phyloP scores from a whole-genome alignment of 1,140 invertebrate genomes.

The Chymomyza costata region DNA sequence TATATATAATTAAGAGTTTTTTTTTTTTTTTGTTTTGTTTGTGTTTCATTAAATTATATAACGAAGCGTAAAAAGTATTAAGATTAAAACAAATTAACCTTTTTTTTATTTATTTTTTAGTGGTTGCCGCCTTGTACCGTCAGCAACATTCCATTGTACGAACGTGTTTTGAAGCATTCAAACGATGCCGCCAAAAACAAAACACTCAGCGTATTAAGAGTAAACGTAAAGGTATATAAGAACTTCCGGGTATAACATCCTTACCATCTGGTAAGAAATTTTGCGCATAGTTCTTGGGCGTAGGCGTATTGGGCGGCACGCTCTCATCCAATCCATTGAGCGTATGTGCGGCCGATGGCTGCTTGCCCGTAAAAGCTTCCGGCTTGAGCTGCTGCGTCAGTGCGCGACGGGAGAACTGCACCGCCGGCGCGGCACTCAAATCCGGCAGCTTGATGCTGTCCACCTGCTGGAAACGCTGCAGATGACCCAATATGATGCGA shows the following conservation, averaged over 20 bases:
- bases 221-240: constrained; percentile 60
- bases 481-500: constrained; percentile 46
- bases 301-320: constrained; percentile 50
- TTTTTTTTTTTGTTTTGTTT: too few species aligned
- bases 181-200: constrained; percentile 19
- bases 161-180: constrained; percentile 37
- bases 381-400: constrained; percentile 7
- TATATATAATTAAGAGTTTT: constrained; percentile 28
- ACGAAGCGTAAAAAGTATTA: constrained; percentile 38
- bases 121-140: constrained; percentile 37
- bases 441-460: constrained; percentile 18
- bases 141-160: constrained; percentile 20
- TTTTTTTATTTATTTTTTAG: too few species aligned
- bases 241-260: constrained; percentile 70
- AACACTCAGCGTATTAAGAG: constrained; percentile 41
- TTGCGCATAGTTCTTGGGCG: constrained; percentile 63
- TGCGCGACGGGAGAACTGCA: constrained; percentile 17
- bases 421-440: too few species aligned
- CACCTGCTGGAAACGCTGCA: constrained; percentile 51
- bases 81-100: constrained; percentile 63
- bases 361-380: constrained; percentile 21
- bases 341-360: constrained; percentile 15
- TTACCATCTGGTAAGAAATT: constrained; percentile 58
- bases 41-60: constrained; percentile 55
- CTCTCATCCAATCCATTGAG: constrained; percentile 28